Evolutionary conservation across 2,888 invertebrate species (phyloP), one percentile per base, ranked within the genome.

Genomic region (Corbicula japonica): DNA sequence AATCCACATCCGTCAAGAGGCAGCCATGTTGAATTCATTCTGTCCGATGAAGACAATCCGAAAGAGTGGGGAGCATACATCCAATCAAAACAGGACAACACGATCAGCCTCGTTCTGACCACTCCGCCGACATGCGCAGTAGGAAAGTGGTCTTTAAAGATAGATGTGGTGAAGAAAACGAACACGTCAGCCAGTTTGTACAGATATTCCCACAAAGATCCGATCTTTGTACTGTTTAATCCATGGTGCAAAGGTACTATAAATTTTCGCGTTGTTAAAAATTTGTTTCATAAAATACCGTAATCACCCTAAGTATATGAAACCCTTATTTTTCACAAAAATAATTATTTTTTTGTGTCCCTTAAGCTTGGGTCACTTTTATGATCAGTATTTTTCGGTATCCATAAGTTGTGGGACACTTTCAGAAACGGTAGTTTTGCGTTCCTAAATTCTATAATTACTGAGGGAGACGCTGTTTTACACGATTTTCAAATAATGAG

Each of bases 171-270:
- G 2, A 76, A 84, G 44, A 81, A 74, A 66, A 76, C 52, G 15
- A 77, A 84, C 46, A 75, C 62, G 6, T 69, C 61, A 8, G 63
- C 66, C 0, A 30, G 56, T 10, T 68, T 87, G 3, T 84, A 63
- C 50, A 78, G 86, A 70, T 85, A 86, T 58, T 23, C 46, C 3
- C 85, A 89, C 46, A 65, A 77, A 74, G 95, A 96, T 65, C 95
- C 70, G 4, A 95, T 98, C 84, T 97, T 96, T 91, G 94, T 98
- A 0, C 95, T 98, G 2, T 98, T 97, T 92, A 98, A 98, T 94
- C 97, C 98, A 0, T 98, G 98, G 98, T 96, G 97, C 91, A 95
- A 95, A 94, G 96, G 97, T 97, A 93, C n/a, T n/a, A n/a, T n/a
- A n/a, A n/a, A n/a, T n/a, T n/a, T n/a, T n/a, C n/a, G n/a, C n/a